phyloP scores from a whole-genome alignment of 2,888 invertebrate genomes.

The Calameuta idolon region DNA sequence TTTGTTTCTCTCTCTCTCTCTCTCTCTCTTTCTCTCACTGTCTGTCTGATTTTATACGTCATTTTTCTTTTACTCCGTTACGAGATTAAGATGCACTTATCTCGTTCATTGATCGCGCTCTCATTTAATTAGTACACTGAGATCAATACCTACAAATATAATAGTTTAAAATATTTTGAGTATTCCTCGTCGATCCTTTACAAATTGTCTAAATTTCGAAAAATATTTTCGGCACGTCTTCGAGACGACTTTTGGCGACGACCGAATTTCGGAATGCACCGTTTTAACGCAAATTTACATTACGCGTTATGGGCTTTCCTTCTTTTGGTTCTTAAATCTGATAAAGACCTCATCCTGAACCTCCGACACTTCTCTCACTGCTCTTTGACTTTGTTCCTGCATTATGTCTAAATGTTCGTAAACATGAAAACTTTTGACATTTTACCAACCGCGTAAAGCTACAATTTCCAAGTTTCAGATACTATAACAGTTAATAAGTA shows the following conservation, averaged over 20 bases:
- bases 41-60: not conserved
- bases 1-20: too few relatives aligned
- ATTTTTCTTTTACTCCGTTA: not conserved
- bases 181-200: slow-evolving; percentile 44
- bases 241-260: slow-evolving; percentile 5
- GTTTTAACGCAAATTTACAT: slow-evolving; percentile 17
- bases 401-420: not conserved
- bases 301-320: not conserved
- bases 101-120: not conserved
- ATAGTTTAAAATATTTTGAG: slow-evolving; percentile 48
- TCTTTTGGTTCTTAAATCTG: not conserved
- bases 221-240: slow-evolving; percentile 33
- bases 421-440: not conserved
- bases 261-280: slow-evolving; percentile 35
- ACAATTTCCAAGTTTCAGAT: not conserved
- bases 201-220: slow-evolving; percentile 45
- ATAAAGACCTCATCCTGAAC: not conserved
- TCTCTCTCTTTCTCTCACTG: not conserved
- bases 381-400: not conserved
- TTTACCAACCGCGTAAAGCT: not conserved
- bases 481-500: not conserved
- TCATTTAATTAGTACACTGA: slow-evolving; percentile 38
- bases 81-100: not conserved
- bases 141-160: slow-evolving; percentile 57
- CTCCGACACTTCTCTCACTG: not conserved